These are phyloP conservation scores for Numida meleagris DNA, from an alignment of 2,113 vertebrate species.

Conservation along the genomic window DNA sequence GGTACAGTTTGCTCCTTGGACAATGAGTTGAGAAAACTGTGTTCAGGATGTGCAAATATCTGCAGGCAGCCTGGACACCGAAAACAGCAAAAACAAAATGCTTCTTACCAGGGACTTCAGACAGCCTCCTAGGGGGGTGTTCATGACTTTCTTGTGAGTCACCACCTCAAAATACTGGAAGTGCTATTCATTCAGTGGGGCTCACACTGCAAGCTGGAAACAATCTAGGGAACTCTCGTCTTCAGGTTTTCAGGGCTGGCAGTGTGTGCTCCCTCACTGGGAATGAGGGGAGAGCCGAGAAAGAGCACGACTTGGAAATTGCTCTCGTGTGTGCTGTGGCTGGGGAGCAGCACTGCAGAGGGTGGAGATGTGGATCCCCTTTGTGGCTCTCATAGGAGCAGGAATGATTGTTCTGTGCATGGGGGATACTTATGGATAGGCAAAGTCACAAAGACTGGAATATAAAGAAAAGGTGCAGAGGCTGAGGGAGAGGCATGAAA, in stretches of 20 bases:
- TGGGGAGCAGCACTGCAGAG: not conserved
- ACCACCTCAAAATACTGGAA: conserved; percentile 64
- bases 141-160: conserved; percentile 70
- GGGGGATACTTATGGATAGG: not conserved
- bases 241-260: conserved; percentile 66
- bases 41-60: not conserved
- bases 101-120: conserved; percentile 26
- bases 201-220: conserved; percentile 69
- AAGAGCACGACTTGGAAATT: conserved; percentile 49
- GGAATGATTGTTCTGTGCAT: not conserved
- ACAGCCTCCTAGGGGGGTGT: conserved; percentile 14
- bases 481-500: not conserved
- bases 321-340: conserved; percentile 36
- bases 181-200: conserved; percentile 28
- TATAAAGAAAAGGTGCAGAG: not conserved
- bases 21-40: not conserved
- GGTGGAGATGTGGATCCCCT: not conserved
- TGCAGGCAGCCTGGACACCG: not conserved
- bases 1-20: not conserved
- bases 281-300: conserved; percentile 17
- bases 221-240: conserved; percentile 74
- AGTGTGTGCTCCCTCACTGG: not conserved
- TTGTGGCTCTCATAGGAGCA: not conserved
- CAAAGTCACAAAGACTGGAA: not conserved
- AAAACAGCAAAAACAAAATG: not conserved